Conservation (phyloP, 2,113 vertebrate genomes). For the Pituophis catenifer region DNA sequence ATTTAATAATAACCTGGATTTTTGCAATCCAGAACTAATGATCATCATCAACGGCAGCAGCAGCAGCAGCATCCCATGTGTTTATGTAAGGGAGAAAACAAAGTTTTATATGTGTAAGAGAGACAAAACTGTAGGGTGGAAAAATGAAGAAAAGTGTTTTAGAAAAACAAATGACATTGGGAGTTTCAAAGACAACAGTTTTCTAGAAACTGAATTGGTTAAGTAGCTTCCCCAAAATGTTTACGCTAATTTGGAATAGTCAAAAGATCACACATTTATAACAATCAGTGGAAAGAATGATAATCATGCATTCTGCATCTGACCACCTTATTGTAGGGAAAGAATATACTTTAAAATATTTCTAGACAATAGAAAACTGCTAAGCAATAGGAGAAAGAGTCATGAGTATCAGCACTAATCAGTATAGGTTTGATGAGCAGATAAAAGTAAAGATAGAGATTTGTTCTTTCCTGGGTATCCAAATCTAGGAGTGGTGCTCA, state of each 20-base stretch:
- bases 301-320: not conserved
- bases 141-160: not conserved
- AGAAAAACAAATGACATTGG: not conserved
- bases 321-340: not conserved
- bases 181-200: not conserved
- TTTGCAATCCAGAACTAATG: not conserved
- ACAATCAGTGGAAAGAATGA: not conserved
- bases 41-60: too few relatives aligned
- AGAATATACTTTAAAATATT: not conserved
- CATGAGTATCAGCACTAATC: not conserved
- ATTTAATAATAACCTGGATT: not conserved
- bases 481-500: too few relatives aligned
- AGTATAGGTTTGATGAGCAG: not conserved
- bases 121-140: not conserved
- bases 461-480: too few relatives aligned
- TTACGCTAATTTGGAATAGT: not conserved
- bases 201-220: not conserved
- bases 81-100: not conserved
- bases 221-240: not conserved
- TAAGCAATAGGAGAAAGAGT: not conserved
- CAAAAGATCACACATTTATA: not conserved
- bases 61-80: not conserved
- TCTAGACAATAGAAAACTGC: not conserved
- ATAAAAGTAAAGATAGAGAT: not conserved
- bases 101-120: not conserved